Conservation (phyloP, 2,888 invertebrate species). For the Eucriotettix oculatus region DNA sequence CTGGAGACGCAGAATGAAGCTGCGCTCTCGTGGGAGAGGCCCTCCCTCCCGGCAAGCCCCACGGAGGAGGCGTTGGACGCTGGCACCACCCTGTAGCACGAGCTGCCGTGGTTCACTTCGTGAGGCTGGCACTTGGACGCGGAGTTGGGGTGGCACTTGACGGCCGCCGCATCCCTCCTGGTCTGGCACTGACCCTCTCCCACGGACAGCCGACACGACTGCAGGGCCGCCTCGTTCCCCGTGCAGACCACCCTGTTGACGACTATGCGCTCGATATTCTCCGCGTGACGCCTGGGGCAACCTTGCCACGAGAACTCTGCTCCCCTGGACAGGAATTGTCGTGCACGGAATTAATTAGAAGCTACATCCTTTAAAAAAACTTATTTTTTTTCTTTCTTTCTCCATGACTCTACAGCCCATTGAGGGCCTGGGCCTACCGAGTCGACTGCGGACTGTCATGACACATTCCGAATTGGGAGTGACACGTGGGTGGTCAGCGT, state of each 20-base stretch:
- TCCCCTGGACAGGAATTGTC: conserved; percentile 22
- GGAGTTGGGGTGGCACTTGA: conserved; percentile 25
- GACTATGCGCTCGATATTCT: conserved; percentile 20
- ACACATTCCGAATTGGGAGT: too few relatives aligned
- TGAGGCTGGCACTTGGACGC: conserved; percentile 28
- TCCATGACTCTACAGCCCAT: too few relatives aligned
- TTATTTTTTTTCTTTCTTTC: too few relatives aligned
- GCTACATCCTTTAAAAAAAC: too few relatives aligned
- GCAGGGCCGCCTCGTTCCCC: conserved; percentile 28
- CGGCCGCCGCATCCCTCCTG: conserved; percentile 25
- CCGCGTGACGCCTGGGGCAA: conserved; percentile 17
- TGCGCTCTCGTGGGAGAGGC: conserved; percentile 20
- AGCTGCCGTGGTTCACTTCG: conserved; percentile 29
- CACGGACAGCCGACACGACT: conserved; percentile 2
- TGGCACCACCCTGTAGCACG: conserved; percentile 27
- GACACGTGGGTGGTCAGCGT: too few relatives aligned
- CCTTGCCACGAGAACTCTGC: conserved; percentile 32
- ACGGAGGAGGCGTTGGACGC: not conserved
- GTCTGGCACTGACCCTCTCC: conserved; percentile 19
- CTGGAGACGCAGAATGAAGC: conserved; percentile 25
- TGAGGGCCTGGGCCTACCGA: too few relatives aligned
- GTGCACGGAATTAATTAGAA: too few relatives aligned
- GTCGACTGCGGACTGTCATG: too few relatives aligned
- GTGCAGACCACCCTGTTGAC: conserved; percentile 24
- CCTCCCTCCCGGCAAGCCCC: not conserved